Percentiles rank a stretch among this genome's conserved stretches.
phyloP scores from a whole-genome alignment of 2,888 invertebrate genomes.

The Metallyticus violacea region DNA sequence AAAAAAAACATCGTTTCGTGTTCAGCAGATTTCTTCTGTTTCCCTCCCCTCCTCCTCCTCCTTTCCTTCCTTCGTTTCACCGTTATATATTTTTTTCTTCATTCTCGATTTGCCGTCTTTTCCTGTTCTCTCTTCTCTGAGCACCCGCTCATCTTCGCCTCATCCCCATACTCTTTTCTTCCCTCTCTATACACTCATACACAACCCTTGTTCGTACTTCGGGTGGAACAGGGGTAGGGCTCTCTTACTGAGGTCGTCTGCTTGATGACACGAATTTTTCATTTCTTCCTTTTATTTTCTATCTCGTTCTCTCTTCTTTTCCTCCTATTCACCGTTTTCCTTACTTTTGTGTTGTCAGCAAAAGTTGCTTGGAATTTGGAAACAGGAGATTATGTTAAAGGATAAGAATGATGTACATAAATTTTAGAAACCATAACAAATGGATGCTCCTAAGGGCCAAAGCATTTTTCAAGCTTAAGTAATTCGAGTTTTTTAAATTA shows the following conservation, averaged over 20 bases:
- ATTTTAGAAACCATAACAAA: not conserved
- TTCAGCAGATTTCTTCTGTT: conserved; percentile 5
- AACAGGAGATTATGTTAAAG: not conserved
- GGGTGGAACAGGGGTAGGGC: not conserved
- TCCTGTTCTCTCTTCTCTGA: not conserved
- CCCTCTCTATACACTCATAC: not conserved
- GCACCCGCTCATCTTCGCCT: not conserved
- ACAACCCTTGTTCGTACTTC: not conserved
- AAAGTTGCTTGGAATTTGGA: not conserved
- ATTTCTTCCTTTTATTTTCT: conserved; percentile 20
- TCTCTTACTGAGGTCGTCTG: conserved; percentile 22
- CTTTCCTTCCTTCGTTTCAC: not conserved
- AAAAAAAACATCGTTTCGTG: not conserved
- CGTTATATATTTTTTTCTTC: not conserved
- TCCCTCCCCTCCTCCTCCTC: too few relatives aligned
- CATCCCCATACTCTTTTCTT: not conserved
- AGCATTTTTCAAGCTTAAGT: not conserved
- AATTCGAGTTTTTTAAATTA: not conserved
- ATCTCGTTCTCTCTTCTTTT: not conserved
- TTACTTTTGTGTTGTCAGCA: conserved; percentile 15
- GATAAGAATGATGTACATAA: not conserved
- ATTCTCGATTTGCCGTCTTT: conserved; percentile 15
- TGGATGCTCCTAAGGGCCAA: not conserved
- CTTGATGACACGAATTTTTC: conserved; percentile 31
- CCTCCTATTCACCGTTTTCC: not conserved